Evolutionary conservation across 37 sponge, comb jelly and placozoan species (phyloP).

Genomic region (Oscarella lobularis): DNA sequence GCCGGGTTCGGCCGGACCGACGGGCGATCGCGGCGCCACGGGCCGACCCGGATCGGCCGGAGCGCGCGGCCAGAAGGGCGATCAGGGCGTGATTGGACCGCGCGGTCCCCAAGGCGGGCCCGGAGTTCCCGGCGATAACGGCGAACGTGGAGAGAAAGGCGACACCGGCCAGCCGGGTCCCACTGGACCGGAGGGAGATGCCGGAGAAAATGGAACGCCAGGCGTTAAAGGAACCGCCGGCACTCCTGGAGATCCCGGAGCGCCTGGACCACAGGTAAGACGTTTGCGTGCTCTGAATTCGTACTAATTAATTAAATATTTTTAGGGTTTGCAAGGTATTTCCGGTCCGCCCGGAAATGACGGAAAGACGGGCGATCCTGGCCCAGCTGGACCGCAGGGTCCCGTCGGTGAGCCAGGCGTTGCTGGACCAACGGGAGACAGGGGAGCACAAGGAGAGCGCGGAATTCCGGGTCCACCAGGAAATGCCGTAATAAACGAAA

Average conservation of each 20-base stretch:
- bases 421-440: background rate
- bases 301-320: too few species aligned
- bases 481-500: too few species aligned
- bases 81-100: slow-evolving; percentile 6
- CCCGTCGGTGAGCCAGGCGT: too few species aligned
- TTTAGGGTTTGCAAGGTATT: slow-evolving; percentile 9
- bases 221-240: background rate
- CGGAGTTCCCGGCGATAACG: background rate
- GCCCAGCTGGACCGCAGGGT: slow-evolving; percentile 12
- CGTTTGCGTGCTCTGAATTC: background rate
- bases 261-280: background rate
- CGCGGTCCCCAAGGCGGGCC: slow-evolving; percentile 4
- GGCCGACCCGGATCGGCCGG: slow-evolving; percentile 5
- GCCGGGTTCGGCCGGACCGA: background rate
- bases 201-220: slow-evolving; percentile 2
- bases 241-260: background rate
- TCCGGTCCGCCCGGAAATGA: background rate
- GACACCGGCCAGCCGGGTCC: background rate
- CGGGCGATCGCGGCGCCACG: background rate
- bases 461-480: too few species aligned
- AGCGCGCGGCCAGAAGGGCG: background rate
- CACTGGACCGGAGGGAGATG: slow-evolving; percentile 4
- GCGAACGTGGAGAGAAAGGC: background rate
- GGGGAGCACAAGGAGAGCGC: background rate
- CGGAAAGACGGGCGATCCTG: slow-evolving; percentile 17